phyloP scores from a whole-genome alignment of 2,888 invertebrate species.

The Zygaena filipendulae region DNA sequence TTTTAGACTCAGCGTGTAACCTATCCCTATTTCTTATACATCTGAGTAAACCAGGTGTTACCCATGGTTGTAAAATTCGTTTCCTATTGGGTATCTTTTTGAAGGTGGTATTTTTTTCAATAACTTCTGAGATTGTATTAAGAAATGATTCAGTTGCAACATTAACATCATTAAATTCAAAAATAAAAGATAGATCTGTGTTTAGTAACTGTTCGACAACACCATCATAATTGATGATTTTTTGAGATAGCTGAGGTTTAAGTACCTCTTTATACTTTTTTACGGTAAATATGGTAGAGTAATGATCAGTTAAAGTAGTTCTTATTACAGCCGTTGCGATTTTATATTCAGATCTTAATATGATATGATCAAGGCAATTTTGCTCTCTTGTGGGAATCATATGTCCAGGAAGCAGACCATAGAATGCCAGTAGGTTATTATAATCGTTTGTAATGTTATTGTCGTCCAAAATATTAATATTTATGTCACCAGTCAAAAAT shows the following conservation, averaged over 20 bases:
- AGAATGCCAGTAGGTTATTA: constrained; percentile 3
- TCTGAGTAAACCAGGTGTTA: constrained; percentile 1
- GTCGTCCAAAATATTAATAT: too few species aligned
- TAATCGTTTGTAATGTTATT: too few species aligned
- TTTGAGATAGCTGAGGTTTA: background rate
- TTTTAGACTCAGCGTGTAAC: too few species aligned
- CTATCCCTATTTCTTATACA: constrained; percentile 4
- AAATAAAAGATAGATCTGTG: constrained; percentile 3
- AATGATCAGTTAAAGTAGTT: constrained; percentile 2
- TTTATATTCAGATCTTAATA: constrained; percentile 2
- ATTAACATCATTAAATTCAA: background rate
- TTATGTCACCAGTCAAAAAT: too few species aligned
- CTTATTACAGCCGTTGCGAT: constrained; percentile 1
- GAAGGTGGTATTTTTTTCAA: background rate
- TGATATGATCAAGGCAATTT: constrained; percentile 5
- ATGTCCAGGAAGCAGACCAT: constrained; percentile 5
- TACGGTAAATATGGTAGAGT: background rate
- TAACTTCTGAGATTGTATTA: constrained; percentile 1
- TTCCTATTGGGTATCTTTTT: background rate
- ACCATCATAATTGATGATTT: background rate
- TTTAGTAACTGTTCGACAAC: background rate
- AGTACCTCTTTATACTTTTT: background rate
- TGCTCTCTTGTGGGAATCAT: constrained; percentile 3
- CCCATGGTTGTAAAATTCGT: constrained; percentile 2
- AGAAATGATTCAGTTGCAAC: constrained; percentile 1